These are phyloP conservation scores for Busseola fusca DNA, from an alignment of 2,888 invertebrate genomes.

Conservation along the genomic window DNA sequence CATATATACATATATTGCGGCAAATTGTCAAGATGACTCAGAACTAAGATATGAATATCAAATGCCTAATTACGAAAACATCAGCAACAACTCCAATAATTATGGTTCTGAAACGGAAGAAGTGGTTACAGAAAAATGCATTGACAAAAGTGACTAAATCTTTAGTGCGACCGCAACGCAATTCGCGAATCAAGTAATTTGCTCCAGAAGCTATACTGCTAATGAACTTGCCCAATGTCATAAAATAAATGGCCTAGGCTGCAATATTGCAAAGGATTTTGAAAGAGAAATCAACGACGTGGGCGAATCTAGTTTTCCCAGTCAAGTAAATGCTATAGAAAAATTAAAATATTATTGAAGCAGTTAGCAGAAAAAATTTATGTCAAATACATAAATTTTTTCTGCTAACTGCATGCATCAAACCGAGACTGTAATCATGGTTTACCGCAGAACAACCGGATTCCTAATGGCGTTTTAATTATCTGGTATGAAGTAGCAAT, in stretches of 20 bases:
- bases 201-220: constrained; percentile 73
- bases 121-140: constrained; percentile 72
- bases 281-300: constrained; percentile 74
- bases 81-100: too few species aligned
- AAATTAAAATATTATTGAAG: constrained; percentile 67
- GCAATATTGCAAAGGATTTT: constrained; percentile 75
- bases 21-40: too few species aligned
- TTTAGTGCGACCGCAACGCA: constrained; percentile 66
- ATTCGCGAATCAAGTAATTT: constrained; percentile 76
- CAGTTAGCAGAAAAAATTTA: constrained; percentile 47
- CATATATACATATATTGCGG: too few species aligned
- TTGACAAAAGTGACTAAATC: constrained; percentile 69
- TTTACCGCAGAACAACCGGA: constrained; percentile 84
- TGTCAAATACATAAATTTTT: too few species aligned
- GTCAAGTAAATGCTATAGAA: constrained; percentile 75
- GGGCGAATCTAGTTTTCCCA: constrained; percentile 79
- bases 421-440: constrained; percentile 62
- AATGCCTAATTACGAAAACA: too few species aligned
- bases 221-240: constrained; percentile 78
- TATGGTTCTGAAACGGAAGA: constrained; percentile 79
- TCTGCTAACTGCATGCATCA: constrained; percentile 14
- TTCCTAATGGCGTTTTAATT: constrained; percentile 85
- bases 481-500: constrained; percentile 75
- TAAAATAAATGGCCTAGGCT: constrained; percentile 73
- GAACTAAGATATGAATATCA: too few species aligned